Evolutionary conservation across 2,113 vertebrate species (phyloP).

Genomic region (Tenrec ecaudatus): DNA sequence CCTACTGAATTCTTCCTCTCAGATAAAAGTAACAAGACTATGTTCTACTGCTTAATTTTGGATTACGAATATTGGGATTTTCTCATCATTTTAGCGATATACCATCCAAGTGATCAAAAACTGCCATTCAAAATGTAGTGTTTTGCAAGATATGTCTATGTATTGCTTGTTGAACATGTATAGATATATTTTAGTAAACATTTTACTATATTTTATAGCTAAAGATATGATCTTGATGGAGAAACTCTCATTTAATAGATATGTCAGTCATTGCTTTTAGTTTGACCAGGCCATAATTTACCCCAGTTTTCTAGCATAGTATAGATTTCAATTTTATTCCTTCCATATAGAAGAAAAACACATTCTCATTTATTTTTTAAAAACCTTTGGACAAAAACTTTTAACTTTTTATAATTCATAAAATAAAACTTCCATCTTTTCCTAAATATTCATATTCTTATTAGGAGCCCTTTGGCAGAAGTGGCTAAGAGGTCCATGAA

Average conservation of each 20-base stretch:
- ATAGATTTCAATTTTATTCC: too few species aligned
- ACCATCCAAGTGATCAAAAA: not conserved
- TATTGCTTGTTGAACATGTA: not conserved
- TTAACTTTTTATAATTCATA: too few species aligned
- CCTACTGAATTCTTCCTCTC: not conserved
- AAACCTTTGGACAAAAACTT: too few species aligned
- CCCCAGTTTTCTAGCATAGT: too few species aligned
- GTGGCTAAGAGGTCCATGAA: too few species aligned
- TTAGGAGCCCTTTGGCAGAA: too few species aligned
- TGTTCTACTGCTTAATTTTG: not conserved
- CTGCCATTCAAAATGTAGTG: accelerated
- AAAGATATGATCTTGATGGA: not conserved
- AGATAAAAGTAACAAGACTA: not conserved
- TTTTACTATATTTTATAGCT: not conserved
- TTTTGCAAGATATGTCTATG: not conserved
- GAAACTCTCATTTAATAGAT: not conserved
- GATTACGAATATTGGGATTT: not conserved
- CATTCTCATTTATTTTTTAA: too few species aligned
- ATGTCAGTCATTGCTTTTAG: not conserved
- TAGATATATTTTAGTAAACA: not conserved
- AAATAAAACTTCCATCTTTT: too few species aligned
- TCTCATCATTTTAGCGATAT: not conserved
- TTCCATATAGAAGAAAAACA: too few species aligned
- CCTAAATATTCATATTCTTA: too few species aligned
- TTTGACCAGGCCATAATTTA: too few species aligned